Evolutionary conservation across 1,140 invertebrate genomes (phyloP), one percentile per base, ranked within the genome.

Genomic region (Patella vulgata): DNA sequence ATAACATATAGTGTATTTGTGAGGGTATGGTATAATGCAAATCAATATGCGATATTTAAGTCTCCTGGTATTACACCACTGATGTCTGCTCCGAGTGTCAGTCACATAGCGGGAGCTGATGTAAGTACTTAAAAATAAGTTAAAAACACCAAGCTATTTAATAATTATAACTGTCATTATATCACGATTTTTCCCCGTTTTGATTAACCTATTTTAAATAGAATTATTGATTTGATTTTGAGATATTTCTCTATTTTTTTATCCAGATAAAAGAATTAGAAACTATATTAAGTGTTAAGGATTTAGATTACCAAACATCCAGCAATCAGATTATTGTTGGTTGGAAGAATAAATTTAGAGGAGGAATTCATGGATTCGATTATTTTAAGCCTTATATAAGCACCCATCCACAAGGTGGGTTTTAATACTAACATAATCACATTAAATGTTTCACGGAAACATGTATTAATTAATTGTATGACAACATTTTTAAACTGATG

Each of bases 301-400:
- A 67, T 30, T 12, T 63, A 23, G 64, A 71, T 27, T 67, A 61
- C 50, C 25, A 54, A 21, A 56, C 48, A 21, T 40, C 31, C 23
- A 54, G 14, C 0, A n/a, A 40, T 8, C 19, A 39, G 12, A 23
- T 71, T 2, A 27, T 51, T 19, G 50, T 59, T 6, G 53, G 44
- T 11, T 67, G 65, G 64, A 46, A 14, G 1, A 58, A 53, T 31
- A 64, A 62, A 27, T 71, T 67, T 42, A 43, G 55, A 25, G 21
- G 5, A 19, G 55, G 48, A 21, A n/a, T 21, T 21, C 23, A 23
- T 44, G 30, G 23, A 12, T 40, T 63, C 9, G 25, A 23, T 9
- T 44, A 53, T 27, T 62, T 39, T 36, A 47, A 50, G 17, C 30
- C 59, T 3, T 63, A 59, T 33, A 50, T 68, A 4, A 59, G 66